Evolutionary conservation across 2,797 vertebrate species (phyloP).

Genomic region (Gymnoscopelus braueri): DNA sequence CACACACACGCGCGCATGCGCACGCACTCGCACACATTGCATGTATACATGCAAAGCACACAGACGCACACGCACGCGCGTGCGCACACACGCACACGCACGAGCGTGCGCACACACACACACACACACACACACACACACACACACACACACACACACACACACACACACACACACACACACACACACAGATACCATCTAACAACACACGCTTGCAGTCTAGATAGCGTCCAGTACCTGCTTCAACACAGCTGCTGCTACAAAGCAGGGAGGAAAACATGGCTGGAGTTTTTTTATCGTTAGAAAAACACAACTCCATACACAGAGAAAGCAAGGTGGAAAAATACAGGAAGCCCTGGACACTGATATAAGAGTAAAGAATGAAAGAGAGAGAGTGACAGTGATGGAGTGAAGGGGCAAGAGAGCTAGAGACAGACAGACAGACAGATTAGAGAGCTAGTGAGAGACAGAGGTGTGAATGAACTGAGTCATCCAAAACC

Average conservation of each 20-base stretch:
- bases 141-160: constrained; percentile 14
- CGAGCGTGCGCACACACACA: constrained; percentile 2
- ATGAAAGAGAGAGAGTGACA: constrained; percentile 31
- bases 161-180: constrained; percentile 24
- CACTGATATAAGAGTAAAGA: constrained; percentile 70
- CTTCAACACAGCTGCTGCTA: constrained; percentile 86
- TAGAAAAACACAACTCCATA: constrained; percentile 74
- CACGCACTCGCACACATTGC: neutral
- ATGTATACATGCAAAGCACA: neutral
- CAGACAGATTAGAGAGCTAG: neutral
- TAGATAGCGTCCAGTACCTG: constrained; percentile 79
- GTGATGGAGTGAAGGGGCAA: constrained; percentile 27
- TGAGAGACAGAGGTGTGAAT: neutral
- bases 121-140: constrained; percentile 45
- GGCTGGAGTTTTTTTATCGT: constrained; percentile 69
- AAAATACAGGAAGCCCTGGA: constrained; percentile 81
- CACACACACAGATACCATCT: constrained; percentile 76
- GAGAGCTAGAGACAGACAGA: constrained; percentile 6
- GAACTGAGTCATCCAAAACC: too few relatives aligned
- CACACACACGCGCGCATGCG: neutral
- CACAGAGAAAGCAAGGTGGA: constrained; percentile 72
- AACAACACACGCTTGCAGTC: constrained; percentile 74
- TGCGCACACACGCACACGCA: neutral
- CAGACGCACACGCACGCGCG: neutral
- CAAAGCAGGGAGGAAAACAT: constrained; percentile 78